phyloP scores from a whole-genome alignment of 2,797 vertebrate species.

The Scolopax bukidnonensis region DNA sequence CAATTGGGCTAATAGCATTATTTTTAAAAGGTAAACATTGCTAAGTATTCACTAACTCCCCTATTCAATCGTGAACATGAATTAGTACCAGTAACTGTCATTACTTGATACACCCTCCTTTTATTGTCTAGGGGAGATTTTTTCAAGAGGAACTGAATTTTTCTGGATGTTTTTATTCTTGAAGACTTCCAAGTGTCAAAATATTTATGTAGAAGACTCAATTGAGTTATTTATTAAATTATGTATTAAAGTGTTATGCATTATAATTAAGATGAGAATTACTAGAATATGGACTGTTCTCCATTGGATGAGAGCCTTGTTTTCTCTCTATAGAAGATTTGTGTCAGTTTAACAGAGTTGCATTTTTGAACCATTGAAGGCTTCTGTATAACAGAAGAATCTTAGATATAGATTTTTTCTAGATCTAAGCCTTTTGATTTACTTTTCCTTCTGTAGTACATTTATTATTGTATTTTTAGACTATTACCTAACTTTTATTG shows the following conservation, averaged over 20 bases:
- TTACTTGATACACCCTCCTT: neutral
- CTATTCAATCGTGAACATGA: neutral
- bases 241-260: neutral
- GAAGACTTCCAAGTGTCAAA: neutral
- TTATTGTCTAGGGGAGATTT: neutral
- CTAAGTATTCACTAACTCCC: neutral
- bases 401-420: neutral
- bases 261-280: neutral
- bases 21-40: neutral
- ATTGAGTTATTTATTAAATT: neutral
- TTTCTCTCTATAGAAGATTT: neutral
- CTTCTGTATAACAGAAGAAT: neutral
- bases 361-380: neutral
- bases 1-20: neutral
- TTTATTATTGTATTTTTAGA: neutral
- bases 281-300: neutral
- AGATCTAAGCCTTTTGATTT: neutral
- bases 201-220: neutral
- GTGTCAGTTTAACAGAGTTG: neutral
- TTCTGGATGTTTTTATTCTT: neutral
- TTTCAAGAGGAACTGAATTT: neutral
- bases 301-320: neutral
- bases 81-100: neutral
- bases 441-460: neutral
- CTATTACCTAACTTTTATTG: neutral